phyloP scores from a whole-genome alignment of 2,113 vertebrate genomes.

The Hiodon alosoides region DNA sequence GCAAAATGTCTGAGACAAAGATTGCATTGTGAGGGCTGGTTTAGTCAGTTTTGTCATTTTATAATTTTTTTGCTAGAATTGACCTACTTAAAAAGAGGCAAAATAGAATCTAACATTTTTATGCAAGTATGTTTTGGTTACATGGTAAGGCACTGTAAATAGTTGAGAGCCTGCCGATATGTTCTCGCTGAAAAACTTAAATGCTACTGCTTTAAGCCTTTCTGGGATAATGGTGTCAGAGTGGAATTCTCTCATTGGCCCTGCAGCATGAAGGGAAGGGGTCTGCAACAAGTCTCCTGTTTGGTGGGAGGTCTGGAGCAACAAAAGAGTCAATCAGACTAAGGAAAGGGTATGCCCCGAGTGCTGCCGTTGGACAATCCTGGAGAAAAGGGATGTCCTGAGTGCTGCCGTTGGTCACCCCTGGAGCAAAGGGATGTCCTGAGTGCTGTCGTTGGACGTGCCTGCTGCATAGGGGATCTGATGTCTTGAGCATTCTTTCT shows the following conservation, averaged over 20 bases:
- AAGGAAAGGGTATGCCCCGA: slow-evolving; percentile 15
- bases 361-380: slow-evolving; percentile 10
- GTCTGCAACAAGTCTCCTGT: neutral
- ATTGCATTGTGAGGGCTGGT: too few relatives aligned
- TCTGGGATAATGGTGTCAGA: neutral
- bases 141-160: neutral
- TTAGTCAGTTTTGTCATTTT: too few relatives aligned
- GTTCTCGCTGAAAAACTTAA: neutral
- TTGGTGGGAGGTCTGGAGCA: slow-evolving; percentile 1
- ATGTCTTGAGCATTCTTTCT: slow-evolving; percentile 12
- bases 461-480: neutral
- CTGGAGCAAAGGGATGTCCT: neutral
- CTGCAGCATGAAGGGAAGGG: neutral
- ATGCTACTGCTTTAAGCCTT: neutral
- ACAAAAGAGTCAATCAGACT: slow-evolving; percentile 23
- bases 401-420: too few relatives aligned
- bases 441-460: slow-evolving; percentile 15
- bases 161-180: too few relatives aligned
- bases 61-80: too few relatives aligned
- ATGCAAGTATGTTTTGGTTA: neutral
- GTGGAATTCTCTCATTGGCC: too few relatives aligned
- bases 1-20: too few relatives aligned
- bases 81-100: too few relatives aligned
- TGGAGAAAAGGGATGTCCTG: neutral
- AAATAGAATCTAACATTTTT: neutral